Conservation (phyloP, 2,888 invertebrate species). For the Lomographa bimaculata region DNA sequence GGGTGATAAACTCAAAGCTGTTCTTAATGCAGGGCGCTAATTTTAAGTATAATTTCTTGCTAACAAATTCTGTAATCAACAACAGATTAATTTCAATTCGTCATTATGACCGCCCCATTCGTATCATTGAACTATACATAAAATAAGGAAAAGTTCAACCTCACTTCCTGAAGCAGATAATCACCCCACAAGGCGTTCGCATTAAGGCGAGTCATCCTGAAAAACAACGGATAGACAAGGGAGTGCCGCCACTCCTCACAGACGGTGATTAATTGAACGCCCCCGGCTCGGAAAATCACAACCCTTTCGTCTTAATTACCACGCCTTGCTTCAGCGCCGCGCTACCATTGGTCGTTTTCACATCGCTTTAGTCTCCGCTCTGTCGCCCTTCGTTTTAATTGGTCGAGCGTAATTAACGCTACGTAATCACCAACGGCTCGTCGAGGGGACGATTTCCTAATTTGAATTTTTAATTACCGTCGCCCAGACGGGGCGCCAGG, state of each 20-base stretch:
- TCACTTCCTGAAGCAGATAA: constrained; percentile 22
- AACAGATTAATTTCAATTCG: too few relatives aligned
- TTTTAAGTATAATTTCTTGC: too few relatives aligned
- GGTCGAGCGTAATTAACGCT: constrained; percentile 78
- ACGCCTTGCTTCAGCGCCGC: constrained; percentile 74
- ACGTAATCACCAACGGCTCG: constrained; percentile 73
- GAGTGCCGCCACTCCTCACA: constrained; percentile 53
- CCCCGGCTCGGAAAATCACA: constrained; percentile 70
- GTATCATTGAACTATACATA: too few relatives aligned
- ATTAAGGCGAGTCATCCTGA: constrained; percentile 33
- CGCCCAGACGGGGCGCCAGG: constrained; percentile 42
- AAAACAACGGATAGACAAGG: constrained; percentile 47
- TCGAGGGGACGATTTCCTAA: constrained; percentile 70
- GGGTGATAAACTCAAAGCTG: too few relatives aligned
- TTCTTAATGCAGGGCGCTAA: too few relatives aligned
- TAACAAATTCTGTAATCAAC: too few relatives aligned
- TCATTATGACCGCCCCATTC: too few relatives aligned
- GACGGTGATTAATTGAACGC: constrained; percentile 71
- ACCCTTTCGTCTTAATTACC: constrained; percentile 83
- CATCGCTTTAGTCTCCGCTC: constrained; percentile 49
- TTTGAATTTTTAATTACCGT: constrained; percentile 81
- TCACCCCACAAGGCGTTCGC: constrained; percentile 22
- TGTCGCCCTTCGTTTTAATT: constrained; percentile 75
- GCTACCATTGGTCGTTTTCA: constrained; percentile 60
- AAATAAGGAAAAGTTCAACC: too few relatives aligned